Conservation (phyloP, 2,113 vertebrate species). For the Eubucco bourcierii region DNA sequence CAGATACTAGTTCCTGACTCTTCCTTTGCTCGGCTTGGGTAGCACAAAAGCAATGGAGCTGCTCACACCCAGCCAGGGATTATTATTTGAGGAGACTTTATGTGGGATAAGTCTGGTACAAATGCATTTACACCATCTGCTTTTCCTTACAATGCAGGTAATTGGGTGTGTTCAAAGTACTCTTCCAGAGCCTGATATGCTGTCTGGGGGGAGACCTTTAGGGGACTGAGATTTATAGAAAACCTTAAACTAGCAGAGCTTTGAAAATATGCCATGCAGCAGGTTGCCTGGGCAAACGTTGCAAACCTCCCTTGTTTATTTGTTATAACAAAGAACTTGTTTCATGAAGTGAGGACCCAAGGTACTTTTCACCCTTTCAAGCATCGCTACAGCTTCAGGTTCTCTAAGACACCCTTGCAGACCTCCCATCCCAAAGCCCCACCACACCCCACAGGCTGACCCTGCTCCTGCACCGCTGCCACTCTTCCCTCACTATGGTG, state of each 20-base stretch:
- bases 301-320: not conserved
- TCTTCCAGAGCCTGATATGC: not conserved
- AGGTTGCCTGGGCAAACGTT: not conserved
- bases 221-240: not conserved
- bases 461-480: not conserved
- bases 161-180: not conserved
- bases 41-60: not conserved
- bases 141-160: not conserved
- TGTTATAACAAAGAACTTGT: not conserved
- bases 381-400: not conserved
- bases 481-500: not conserved
- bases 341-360: not conserved
- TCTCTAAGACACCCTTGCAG: rapidly evolving
- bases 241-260: not conserved
- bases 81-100: not conserved
- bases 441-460: rapidly evolving
- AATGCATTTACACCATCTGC: not conserved
- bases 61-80: not conserved
- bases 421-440: not conserved
- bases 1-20: not conserved
- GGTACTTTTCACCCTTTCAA: not conserved
- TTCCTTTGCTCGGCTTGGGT: not conserved
- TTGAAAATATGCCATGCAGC: not conserved
- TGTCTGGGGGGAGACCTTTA: not conserved
- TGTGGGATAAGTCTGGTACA: not conserved